Base-by-base conservation (phyloP, 2,797 vertebrate species). In the Crenuchus spilurus region DNA sequence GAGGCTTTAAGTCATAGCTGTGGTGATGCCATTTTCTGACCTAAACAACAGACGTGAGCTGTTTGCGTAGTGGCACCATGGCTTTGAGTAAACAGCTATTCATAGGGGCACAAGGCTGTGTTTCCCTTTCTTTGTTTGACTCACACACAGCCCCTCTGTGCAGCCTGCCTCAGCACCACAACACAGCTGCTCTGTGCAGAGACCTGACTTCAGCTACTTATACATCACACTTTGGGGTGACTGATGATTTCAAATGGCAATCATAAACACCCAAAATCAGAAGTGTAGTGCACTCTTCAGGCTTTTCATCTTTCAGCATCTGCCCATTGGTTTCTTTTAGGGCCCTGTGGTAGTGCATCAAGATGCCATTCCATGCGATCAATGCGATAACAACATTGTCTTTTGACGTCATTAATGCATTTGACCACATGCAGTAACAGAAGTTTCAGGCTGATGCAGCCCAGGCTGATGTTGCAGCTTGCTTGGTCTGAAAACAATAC, bases 11-110 rank as follows among this genome's bases (percentile, higher is more conserved):
- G 52, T 66, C 24, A 52, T 63, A 35, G 1, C 37, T 55, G 11
- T 28, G 42, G 20, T 66, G 49, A 67, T 72, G 81, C 65, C 58
- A 46, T 44, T 78, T 65, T 37, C 72, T 76, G 74, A 58, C 58
- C 33, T 66, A 61, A 73, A 61, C 71, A 74, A 74, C 75, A 82
- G 80, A 82, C 73, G 54, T 77, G 74, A 82, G 79, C 80, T 81
- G 83, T 84, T 80, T 83, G 57, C 30, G 68, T 70, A 81, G 69
- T 48, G 62, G 57, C 62, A 72, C 58, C 72, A 82, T 72, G 62
- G 72, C 68, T 4, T 68, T 58, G 82, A 84, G 84, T 83, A 84
- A 87, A 80, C 77, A 72, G 81, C 70, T 64, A 76, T 86, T 86
- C 74, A 72, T 46, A 24, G 65, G 44, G 70, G 80, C 82, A 77